A percentile compares a stretch with the other conserved stretches of the same genome.
These are phyloP conservation scores for Enteromius thamalakanensis DNA, from an alignment of 2,797 vertebrate genomes.

Conservation along the genomic window DNA sequence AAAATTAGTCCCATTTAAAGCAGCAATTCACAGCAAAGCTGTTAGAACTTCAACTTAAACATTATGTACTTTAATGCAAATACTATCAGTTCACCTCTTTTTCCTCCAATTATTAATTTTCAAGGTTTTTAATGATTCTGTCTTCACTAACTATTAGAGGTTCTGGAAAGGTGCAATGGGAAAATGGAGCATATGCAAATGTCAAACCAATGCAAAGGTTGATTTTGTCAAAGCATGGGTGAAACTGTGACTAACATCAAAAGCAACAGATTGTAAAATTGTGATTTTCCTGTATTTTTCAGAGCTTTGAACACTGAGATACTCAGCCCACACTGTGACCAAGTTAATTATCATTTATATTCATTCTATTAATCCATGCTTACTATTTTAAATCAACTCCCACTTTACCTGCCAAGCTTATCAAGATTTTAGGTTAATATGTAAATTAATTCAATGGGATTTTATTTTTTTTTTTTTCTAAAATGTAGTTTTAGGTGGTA, in stretches of 20 bases:
- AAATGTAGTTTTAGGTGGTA: neutral
- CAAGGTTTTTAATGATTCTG: neutral
- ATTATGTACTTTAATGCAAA: neutral
- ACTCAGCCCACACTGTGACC: constrained; percentile 36
- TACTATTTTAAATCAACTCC: constrained; percentile 31
- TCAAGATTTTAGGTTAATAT: constrained; percentile 7
- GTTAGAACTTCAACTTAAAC: neutral
- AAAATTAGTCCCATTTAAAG: constrained; percentile 1
- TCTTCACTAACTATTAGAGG: constrained; percentile 10
- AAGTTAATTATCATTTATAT: constrained; percentile 20
- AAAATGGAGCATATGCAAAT: constrained; percentile 25
- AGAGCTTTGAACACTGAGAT: constrained; percentile 27
- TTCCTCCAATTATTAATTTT: neutral
- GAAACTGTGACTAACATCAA: constrained; percentile 36
- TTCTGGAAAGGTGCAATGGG: neutral
- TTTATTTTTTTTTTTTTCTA: neutral
- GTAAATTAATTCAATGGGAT: neutral
- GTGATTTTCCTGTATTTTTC: constrained; percentile 33
- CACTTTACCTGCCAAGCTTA: constrained; percentile 24
- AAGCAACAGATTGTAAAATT: constrained; percentile 18
- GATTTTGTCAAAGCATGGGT: constrained; percentile 11
- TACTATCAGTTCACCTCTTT: neutral
- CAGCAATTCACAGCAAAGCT: neutral
- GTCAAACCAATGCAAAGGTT: constrained; percentile 2
- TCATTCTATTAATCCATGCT: constrained; percentile 24